phyloP scores from a whole-genome alignment of 1,140 invertebrate genomes.

The Nasonia giraulti region DNA sequence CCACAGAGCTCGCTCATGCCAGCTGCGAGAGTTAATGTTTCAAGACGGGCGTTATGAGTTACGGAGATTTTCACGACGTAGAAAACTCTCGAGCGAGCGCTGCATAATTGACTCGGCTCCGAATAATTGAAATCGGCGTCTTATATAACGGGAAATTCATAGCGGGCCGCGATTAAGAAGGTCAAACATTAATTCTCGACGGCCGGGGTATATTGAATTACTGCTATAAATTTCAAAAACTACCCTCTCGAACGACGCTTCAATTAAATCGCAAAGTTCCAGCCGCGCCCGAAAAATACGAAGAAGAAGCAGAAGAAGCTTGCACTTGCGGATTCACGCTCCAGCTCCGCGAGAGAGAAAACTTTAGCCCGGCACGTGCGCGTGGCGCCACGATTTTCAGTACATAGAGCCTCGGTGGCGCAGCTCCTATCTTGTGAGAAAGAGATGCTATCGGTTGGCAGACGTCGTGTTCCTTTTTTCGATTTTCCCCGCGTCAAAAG shows the following conservation, averaged over 20 bases:
- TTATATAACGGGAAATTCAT: background rate
- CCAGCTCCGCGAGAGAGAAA: background rate
- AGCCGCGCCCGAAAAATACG: background rate
- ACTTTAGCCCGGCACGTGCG: background rate
- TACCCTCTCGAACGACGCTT: background rate
- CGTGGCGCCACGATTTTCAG: no score
- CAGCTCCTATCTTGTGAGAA: background rate
- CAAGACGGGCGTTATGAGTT: background rate
- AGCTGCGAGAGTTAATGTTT: background rate
- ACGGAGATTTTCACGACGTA: background rate
- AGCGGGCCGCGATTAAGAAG: background rate
- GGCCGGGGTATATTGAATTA: background rate
- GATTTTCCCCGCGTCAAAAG: slow-evolving; percentile 9
- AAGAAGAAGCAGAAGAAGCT: background rate
- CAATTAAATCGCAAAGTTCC: background rate
- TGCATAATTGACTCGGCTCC: background rate
- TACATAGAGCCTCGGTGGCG: background rate
- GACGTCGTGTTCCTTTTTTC: background rate
- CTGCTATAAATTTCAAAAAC: background rate
- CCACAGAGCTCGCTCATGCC: no score
- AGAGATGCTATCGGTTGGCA: background rate
- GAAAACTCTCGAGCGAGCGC: background rate
- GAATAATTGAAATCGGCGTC: background rate
- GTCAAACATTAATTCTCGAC: background rate
- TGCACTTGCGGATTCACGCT: background rate